These are phyloP conservation scores for Erythrocercus mccallii DNA, from an alignment of 2,113 vertebrate genomes.

Conservation along the genomic window DNA sequence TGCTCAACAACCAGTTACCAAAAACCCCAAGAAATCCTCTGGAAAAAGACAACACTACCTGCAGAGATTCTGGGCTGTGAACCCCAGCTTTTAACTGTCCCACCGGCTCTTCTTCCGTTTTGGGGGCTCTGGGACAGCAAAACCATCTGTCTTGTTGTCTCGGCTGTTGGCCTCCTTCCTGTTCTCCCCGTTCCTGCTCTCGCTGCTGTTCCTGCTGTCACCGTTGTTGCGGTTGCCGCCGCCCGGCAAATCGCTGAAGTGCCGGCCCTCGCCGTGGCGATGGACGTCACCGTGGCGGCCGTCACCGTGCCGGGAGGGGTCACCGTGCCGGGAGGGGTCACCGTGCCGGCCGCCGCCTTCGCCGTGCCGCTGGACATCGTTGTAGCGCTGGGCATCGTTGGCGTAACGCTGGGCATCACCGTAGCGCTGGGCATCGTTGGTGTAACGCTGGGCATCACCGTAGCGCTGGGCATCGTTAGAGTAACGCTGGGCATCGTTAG, in stretches of 20 bases:
- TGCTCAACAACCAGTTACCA: slow-evolving; percentile 56
- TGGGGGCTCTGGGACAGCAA: slow-evolving; percentile 92
- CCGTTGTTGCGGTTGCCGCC: slow-evolving; percentile 46
- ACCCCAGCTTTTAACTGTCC: slow-evolving; percentile 85
- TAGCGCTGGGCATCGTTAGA: too few species aligned
- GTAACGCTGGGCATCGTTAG: background rate
- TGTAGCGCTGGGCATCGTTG: background rate
- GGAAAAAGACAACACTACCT: slow-evolving; percentile 58
- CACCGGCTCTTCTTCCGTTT: slow-evolving; percentile 96
- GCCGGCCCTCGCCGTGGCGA: slow-evolving; percentile 67
- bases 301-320: slow-evolving; percentile 27
- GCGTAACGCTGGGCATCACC: fast-evolving
- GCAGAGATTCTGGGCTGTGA: background rate
- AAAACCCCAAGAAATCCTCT: slow-evolving; percentile 56
- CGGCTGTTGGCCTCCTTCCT: slow-evolving; percentile 57
- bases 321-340: slow-evolving; percentile 18
- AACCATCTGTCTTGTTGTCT: slow-evolving; percentile 84
- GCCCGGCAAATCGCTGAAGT: background rate
- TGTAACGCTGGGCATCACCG: fast-evolving
- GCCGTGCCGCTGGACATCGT: fast-evolving
- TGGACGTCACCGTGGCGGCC: background rate
- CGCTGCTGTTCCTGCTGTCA: slow-evolving; percentile 59
- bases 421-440: fast-evolving
- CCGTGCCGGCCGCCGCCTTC: slow-evolving; percentile 50
- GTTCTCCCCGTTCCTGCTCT: slow-evolving; percentile 66